These are phyloP conservation scores for Drosophila mettleri DNA, from an alignment of 2,888 invertebrate genomes.

Conservation along the genomic window DNA sequence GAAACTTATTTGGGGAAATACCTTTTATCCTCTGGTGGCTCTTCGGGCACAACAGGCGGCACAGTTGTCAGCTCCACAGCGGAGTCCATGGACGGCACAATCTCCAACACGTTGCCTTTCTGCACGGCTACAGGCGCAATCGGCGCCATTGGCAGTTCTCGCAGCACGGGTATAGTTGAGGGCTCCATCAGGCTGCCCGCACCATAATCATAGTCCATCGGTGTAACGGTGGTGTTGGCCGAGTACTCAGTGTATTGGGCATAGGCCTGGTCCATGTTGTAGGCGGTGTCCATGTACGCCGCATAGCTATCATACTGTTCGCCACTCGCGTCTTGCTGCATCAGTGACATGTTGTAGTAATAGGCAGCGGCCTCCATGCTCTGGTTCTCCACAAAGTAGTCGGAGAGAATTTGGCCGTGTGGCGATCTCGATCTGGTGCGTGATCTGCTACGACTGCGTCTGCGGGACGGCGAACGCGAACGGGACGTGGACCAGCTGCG, in stretches of 20 bases:
- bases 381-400: constrained; percentile 67
- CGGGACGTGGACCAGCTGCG: constrained; percentile 74
- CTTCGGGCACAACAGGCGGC: constrained; percentile 60
- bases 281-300: constrained; percentile 70
- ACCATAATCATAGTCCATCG: constrained; percentile 52
- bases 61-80: constrained; percentile 24
- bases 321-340: constrained; percentile 54
- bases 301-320: constrained; percentile 69
- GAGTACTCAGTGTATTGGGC: constrained; percentile 75
- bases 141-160: constrained; percentile 79
- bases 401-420: constrained; percentile 37
- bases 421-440: constrained; percentile 48
- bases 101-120: constrained; percentile 84
- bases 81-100: constrained; percentile 77
- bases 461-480: constrained; percentile 43
- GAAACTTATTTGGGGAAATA: constrained; percentile 11
- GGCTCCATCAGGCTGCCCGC: constrained; percentile 19
- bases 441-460: constrained; percentile 41
- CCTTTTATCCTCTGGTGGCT: constrained; percentile 53
- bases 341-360: constrained; percentile 79
- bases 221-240: constrained; percentile 11
- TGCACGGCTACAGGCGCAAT: constrained; percentile 82
- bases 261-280: constrained; percentile 71
- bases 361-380: constrained; percentile 70
- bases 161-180: constrained; percentile 53